Conservation (phyloP, 2,113 vertebrate species). For the Sylvia atricapilla region DNA sequence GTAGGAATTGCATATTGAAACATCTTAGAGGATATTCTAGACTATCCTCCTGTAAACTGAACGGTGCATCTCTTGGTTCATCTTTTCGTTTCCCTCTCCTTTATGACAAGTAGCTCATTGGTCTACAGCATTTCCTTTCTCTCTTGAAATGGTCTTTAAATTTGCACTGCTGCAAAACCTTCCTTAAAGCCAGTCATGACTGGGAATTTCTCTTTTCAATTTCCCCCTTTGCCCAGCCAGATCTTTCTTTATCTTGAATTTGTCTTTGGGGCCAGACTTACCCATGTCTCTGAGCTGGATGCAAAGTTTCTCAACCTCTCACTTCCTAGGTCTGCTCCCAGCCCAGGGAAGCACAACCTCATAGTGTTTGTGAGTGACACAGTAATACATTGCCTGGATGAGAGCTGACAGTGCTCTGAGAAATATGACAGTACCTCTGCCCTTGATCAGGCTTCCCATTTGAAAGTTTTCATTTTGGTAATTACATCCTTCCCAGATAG, state of each 20-base stretch:
- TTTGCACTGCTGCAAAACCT: not conserved
- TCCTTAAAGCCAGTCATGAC: not conserved
- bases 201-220: not conserved
- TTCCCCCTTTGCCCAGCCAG: not conserved
- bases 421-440: conserved; percentile 50
- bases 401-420: conserved; percentile 36
- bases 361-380: not conserved
- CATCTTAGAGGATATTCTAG: not conserved
- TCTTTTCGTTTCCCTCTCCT: not conserved
- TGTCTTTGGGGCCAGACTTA: not conserved
- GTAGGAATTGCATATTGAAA: not conserved
- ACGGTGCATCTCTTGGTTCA: not conserved
- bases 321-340: not conserved
- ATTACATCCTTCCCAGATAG: conserved; percentile 57
- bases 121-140: not conserved
- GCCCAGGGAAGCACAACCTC: not conserved
- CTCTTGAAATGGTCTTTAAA: not conserved
- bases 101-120: not conserved
- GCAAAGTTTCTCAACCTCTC: not conserved
- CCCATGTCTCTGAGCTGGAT: not conserved
- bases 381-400: not conserved
- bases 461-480: conserved; percentile 62
- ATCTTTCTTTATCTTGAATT: not conserved
- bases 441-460: conserved; percentile 44
- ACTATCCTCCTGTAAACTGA: not conserved